A percentile compares a stretch with the other conserved stretches of the same genome.
Evolutionary conservation across 2,113 vertebrate species (phyloP).

Genomic region (Tiliqua scincoides): DNA sequence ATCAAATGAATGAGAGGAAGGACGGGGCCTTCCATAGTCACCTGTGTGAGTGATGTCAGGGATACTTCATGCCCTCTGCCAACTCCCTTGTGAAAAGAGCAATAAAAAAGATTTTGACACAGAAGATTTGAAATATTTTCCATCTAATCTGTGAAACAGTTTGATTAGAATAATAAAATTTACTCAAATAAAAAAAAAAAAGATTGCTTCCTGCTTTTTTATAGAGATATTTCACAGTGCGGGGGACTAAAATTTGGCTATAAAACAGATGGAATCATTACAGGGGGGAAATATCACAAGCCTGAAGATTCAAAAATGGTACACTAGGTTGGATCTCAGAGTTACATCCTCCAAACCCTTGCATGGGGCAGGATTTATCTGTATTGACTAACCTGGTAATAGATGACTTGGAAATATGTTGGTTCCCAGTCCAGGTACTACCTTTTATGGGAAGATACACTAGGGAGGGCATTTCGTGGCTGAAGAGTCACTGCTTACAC

Average conservation of each 20-base stretch:
- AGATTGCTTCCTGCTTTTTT: neutral
- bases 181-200: neutral
- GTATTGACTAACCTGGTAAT: neutral
- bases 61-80: neutral
- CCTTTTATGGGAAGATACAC: too few species aligned
- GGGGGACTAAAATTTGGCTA: neutral
- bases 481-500: too few species aligned
- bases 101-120: neutral
- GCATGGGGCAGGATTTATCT: neutral
- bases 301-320: neutral
- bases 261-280: neutral
- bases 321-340: too few species aligned
- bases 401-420: too few species aligned
- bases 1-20: neutral
- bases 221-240: neutral
- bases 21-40: too few species aligned
- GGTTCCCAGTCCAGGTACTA: too few species aligned
- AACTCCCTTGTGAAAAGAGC: neutral
- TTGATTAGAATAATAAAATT: slow-evolving; percentile 11
- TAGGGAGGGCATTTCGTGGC: too few species aligned
- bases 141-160: neutral
- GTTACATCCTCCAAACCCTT: neutral
- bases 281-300: neutral
- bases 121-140: neutral
- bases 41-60: neutral